Evolutionary conservation across 1,140 invertebrate genomes (phyloP), one percentile per base, ranked within the genome.

Genomic region (Paraescarpia echinospica): DNA sequence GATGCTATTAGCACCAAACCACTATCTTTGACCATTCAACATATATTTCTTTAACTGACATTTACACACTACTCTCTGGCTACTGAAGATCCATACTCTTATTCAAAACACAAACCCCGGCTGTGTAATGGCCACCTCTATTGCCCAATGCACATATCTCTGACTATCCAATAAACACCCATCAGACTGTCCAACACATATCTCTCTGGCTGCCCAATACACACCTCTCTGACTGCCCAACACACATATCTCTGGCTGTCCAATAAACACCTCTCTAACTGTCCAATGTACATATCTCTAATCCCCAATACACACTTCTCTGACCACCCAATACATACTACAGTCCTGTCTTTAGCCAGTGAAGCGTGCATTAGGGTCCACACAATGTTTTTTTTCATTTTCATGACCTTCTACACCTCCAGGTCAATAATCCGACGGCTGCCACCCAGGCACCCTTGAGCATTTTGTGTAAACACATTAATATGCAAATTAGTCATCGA

Each of bases 151-250:
- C 1, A 31, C 59, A 77, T 2, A 4, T 27, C 59, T 77, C 9
- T 77, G 59, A 27, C 59, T 77, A 18, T 18, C 59, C 59, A 77
- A 77, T 77, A 77, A 5, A 77, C 59, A 93, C 12, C 96, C 96
- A 93, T 97, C 97, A 35, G 98, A 98, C 6, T 98, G 98, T 98
- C 27, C 92, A 92, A 59, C 27, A 93, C 5, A 34, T 92, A 93
- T 34, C 33, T 9, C 77, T 34, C 51, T 34, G 48, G 90, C 91
- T 34, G 18, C 41, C 41, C 33, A 41, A 27, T 88, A 89, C 34
- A 12, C 33, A 77, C 48, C 35, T 34, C 90, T 90, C 41, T 41
- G 91, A 89, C 92, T 92, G 51, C 93, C 92, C 91, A 93, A 90
- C 48, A 89, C 34, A 91, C 31, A 89, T 2, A 4, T 27, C 59